Conservation (phyloP, 2,888 invertebrate species). For the Zaprionus bogoriensis region DNA sequence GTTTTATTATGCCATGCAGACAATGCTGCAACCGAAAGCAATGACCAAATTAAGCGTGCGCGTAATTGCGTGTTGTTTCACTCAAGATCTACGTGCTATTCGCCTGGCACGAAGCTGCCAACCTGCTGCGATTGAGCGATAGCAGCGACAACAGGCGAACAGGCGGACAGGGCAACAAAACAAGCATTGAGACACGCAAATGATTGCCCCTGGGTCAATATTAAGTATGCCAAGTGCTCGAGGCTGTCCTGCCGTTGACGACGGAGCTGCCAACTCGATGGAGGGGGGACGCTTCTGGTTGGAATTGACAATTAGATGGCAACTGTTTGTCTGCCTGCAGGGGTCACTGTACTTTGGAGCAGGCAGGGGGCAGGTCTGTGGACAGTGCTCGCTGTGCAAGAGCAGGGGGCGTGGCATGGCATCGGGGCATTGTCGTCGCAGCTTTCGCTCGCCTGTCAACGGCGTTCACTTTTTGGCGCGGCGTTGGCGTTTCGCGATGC, state of each 20-base stretch:
- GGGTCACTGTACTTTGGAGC: background rate
- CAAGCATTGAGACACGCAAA: background rate
- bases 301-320: constrained; percentile 25
- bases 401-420: too few species aligned
- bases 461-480: constrained; percentile 21
- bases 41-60: background rate
- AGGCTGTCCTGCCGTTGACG: too few species aligned
- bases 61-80: too few species aligned
- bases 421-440: too few species aligned
- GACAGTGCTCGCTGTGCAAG: too few species aligned
- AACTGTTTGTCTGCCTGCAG: constrained; percentile 13
- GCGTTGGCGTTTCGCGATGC: too few species aligned
- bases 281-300: background rate
- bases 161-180: too few species aligned
- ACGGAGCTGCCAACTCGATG: background rate
- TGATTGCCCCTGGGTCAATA: constrained; percentile 11
- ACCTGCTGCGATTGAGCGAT: too few species aligned
- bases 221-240: constrained; percentile 17
- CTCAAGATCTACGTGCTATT: too few species aligned
- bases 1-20: constrained; percentile 2
- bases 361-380: constrained; percentile 8
- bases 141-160: too few species aligned
- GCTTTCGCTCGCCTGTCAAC: constrained; percentile 23
- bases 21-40: background rate
- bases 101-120: too few species aligned